Conservation (phyloP, 2,113 vertebrate species). For the Ptychochromis oligacanthus region DNA sequence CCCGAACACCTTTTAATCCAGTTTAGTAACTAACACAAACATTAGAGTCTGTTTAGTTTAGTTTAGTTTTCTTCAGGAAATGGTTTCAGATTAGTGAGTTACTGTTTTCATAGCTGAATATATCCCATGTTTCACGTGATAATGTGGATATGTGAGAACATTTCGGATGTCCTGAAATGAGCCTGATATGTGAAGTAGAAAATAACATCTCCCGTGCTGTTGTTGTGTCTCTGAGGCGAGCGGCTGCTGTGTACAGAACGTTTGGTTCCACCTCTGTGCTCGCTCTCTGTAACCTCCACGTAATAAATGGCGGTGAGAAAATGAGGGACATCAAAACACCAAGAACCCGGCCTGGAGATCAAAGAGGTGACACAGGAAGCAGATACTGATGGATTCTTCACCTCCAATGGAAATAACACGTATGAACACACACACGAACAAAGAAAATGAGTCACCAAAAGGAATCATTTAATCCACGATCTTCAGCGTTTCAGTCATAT, state of each 20-base stretch:
- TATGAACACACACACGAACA: not conserved
- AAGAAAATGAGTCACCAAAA: no score
- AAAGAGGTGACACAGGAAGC: conserved; percentile 32
- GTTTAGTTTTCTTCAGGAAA: no score
- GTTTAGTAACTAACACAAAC: no score
- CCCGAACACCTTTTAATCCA: no score
- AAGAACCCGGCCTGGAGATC: conserved; percentile 18
- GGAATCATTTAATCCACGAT: not conserved
- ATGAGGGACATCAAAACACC: conserved; percentile 63
- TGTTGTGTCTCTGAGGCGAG: conserved; percentile 47
- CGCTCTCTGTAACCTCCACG: conserved; percentile 38
- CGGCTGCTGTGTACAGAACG: conserved; percentile 34
- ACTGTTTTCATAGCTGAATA: no score
- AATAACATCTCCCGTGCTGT: no score
- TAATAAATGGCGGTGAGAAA: conserved; percentile 61
- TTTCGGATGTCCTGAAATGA: no score
- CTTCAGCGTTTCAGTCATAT: not conserved
- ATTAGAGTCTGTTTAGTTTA: no score
- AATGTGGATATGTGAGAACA: no score
- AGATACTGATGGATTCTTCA: conserved; percentile 25
- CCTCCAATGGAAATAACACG: not conserved
- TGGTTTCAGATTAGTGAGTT: no score
- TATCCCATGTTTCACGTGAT: no score
- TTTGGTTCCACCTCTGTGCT: conserved; percentile 32
- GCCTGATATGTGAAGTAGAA: no score